phyloP scores from a whole-genome alignment of 2,888 invertebrate genomes.

The Drosophila colorata region DNA sequence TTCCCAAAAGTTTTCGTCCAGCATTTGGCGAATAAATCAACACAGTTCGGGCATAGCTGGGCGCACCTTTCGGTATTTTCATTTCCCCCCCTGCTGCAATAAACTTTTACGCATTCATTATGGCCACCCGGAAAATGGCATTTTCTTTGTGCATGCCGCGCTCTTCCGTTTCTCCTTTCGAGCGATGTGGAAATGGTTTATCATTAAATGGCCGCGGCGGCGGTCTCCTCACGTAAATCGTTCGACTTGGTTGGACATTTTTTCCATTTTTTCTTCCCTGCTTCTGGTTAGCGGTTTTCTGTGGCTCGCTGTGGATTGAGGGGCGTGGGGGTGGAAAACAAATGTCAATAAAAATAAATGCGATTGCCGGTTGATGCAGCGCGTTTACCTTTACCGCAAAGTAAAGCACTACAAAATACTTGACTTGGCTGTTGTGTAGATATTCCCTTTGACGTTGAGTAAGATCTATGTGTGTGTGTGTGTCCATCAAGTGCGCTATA shows the following conservation, averaged over 20 bases:
- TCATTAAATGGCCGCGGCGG: slow-evolving; percentile 73
- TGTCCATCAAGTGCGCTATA: slow-evolving; percentile 46
- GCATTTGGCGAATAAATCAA: slow-evolving; percentile 51
- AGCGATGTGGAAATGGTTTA: slow-evolving; percentile 28
- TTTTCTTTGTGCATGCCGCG: slow-evolving; percentile 69
- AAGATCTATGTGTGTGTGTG: slow-evolving; percentile 29
- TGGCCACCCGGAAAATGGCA: slow-evolving; percentile 73
- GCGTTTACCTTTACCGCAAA: slow-evolving; percentile 47
- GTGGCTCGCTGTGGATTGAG: slow-evolving; percentile 5
- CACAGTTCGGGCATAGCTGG: slow-evolving; percentile 24
- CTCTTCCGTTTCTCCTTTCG: slow-evolving; percentile 57
- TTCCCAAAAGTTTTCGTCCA: slow-evolving; percentile 45
- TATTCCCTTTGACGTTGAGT: slow-evolving; percentile 52
- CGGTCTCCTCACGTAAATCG: slow-evolving; percentile 76
- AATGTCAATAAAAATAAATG: slow-evolving; percentile 78
- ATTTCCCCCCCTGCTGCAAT: slow-evolving; percentile 53
- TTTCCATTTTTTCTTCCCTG: slow-evolving; percentile 14
- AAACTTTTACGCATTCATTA: slow-evolving; percentile 81
- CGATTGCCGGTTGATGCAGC: slow-evolving; percentile 64
- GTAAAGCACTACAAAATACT: slow-evolving; percentile 44
- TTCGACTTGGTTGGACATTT: slow-evolving; percentile 58
- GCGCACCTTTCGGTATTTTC: slow-evolving; percentile 42
- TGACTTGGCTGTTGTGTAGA: slow-evolving; percentile 45
- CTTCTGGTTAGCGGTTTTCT: slow-evolving; percentile 48
- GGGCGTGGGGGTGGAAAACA: slow-evolving; percentile 28